A percentile compares a stretch with the other conserved stretches of the same genome.
Evolutionary conservation across 2,113 vertebrate genomes (phyloP).

Genomic region (Isurus oxyrinchus): DNA sequence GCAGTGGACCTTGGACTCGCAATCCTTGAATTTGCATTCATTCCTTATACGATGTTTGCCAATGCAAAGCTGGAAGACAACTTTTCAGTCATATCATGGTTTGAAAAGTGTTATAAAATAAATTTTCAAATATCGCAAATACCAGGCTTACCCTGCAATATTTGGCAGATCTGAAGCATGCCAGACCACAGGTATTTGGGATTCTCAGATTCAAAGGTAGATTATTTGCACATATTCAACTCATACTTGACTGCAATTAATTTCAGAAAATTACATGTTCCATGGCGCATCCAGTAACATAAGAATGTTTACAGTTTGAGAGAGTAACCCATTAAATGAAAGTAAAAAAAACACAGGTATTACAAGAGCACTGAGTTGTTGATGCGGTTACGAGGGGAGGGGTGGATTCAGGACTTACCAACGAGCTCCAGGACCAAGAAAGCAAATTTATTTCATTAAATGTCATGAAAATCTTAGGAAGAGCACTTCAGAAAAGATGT

Average conservation of each 20-base stretch:
- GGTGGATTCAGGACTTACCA: not conserved
- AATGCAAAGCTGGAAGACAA: not conserved
- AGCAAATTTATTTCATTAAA: not conserved
- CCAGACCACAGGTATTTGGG: not conserved
- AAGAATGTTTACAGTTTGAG: not conserved
- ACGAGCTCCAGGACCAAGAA: not conserved
- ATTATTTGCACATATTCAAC: not conserved
- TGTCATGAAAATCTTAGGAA: not conserved
- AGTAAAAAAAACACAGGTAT: not conserved
- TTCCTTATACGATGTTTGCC: not conserved
- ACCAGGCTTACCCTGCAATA: not conserved
- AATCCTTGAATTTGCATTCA: not conserved
- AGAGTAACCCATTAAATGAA: not conserved
- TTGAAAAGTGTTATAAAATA: not conserved
- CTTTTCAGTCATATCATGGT: not conserved
- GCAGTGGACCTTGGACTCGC: not conserved
- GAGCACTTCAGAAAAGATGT: not conserved
- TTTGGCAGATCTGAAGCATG: not conserved
- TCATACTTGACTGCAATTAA: not conserved
- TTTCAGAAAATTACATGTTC: not conserved
- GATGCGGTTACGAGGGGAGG: not conserved
- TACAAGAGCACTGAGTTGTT: not conserved
- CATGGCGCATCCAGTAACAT: not conserved
- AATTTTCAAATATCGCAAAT: not conserved
- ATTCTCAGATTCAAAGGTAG: not conserved